Conservation (phyloP, 2,797 vertebrate genomes). For the Lophotriccus pileatus region DNA sequence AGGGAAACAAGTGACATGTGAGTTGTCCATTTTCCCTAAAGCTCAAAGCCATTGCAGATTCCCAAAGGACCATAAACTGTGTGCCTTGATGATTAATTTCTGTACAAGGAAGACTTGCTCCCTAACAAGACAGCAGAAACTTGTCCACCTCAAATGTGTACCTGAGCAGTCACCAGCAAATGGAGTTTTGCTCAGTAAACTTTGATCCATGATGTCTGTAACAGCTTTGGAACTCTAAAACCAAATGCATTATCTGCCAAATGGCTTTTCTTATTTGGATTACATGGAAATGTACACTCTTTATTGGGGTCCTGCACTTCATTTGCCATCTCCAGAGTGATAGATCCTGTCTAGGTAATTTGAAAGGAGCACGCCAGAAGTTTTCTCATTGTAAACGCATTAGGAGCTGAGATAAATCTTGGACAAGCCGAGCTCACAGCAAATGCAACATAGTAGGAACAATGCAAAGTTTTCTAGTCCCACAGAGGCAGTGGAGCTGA, state of each 20-base stretch:
- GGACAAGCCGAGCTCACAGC: neutral
- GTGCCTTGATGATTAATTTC: neutral
- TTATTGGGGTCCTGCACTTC: neutral
- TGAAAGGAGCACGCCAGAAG: neutral
- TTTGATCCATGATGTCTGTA: neutral
- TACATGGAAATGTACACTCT: neutral
- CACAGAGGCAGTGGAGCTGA: neutral
- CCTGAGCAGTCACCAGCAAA: neutral
- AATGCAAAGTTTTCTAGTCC: neutral
- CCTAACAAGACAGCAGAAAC: neutral
- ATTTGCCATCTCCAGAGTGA: neutral
- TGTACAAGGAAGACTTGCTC: neutral
- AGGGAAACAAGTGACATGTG: neutral
- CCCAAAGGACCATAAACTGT: neutral
- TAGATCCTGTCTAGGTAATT: neutral
- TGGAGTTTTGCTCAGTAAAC: neutral
- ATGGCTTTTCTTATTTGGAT: neutral
- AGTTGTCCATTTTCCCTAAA: neutral
- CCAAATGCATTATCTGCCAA: neutral
- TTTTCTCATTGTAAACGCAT: conserved; percentile 10
- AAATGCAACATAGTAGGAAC: neutral
- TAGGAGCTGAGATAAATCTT: conserved; percentile 1
- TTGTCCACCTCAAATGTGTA: neutral
- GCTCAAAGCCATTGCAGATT: neutral
- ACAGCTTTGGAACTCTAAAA: neutral